Base-by-base conservation (phyloP, 1,140 invertebrate species). In the Trichomalopsis sarcophagae region DNA sequence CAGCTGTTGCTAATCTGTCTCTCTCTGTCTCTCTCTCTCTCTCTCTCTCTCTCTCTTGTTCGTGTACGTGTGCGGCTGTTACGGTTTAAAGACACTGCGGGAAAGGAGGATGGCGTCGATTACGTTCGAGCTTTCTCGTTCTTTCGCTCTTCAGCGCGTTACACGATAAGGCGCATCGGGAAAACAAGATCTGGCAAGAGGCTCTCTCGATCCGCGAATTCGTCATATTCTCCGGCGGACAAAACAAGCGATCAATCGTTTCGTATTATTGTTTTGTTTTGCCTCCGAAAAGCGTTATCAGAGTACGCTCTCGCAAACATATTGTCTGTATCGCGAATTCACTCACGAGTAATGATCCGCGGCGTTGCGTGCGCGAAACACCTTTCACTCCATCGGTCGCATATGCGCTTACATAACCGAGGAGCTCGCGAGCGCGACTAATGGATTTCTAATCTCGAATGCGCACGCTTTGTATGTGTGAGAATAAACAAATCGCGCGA, bases 371-470 rank as follows among this genome's bases (percentile, higher is more conserved):
- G 55, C 17, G 17, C 17, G 17, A 62, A 21, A n/a, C 44, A 71
- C 69, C 81, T 82, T 82, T 82, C 81, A 74, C 81, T 74, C 11
- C 50, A 55, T 55, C 55, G 17, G 14, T 3, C 55, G 21, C 40
- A 50, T 13, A 11, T 36, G 33, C 33, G 33, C 13, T 82, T 82
- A 74, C 68, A 62, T 74, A 82, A 82, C n/a, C 9, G 5, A 17
- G 17, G 55, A 62, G 55, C 33, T 74, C 40, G 6, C 40, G 40
- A 5, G 40, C 40, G 9, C 6, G 40, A 44, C 40, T 44, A 82
- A 82, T n/a, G 9, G 47, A n/a, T 62, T 55, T 74, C 14, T 82
- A 82, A 74, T 82, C 44, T 74, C 10, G 13, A 55, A 10, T 47
- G 10, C 68, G 13, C 47, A 5, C 47, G 47, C 27, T 27, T 27